phyloP scores from a whole-genome alignment of 1,140 invertebrate genomes.

The Bactericera cockerelli region DNA sequence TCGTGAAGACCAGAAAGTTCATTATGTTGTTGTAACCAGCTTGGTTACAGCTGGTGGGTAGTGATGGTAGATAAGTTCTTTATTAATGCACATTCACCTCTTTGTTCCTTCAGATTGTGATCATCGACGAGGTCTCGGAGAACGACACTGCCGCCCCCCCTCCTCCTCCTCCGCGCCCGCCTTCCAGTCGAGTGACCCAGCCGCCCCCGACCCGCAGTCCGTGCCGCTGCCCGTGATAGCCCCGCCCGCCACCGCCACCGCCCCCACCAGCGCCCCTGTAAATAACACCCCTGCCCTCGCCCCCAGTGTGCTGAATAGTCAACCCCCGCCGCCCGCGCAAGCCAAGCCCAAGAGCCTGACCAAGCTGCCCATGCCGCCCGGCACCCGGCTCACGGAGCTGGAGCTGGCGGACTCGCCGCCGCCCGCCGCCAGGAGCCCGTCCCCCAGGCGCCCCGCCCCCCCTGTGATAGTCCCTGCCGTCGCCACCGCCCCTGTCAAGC shows the following conservation, averaged over 20 bases:
- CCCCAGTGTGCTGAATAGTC: background rate
- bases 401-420: constrained; percentile 55
- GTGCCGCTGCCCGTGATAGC: constrained; percentile 21
- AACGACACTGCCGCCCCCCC: background rate
- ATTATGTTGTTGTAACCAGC: too few species aligned
- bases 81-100: too few species aligned
- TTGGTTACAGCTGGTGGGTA: too few species aligned
- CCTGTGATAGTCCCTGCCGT: constrained; percentile 24
- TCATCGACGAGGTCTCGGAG: constrained; percentile 4
- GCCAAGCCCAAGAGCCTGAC: constrained; percentile 29
- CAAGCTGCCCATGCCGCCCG: constrained; percentile 67
- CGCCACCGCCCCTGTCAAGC: constrained; percentile 31
- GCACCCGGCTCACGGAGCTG: constrained; percentile 60
- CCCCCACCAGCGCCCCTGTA: constrained; percentile 14
- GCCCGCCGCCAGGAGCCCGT: constrained; percentile 43
- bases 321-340: too few species aligned
- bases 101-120: background rate
- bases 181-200: constrained; percentile 11
- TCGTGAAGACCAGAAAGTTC: too few species aligned
- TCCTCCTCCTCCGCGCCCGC: constrained; percentile 20
- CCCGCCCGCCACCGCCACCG: constrained; percentile 19
- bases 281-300: too few species aligned
- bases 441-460: constrained; percentile 36
- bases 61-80: too few species aligned
- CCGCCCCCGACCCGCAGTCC: constrained; percentile 18